Base-by-base conservation (phyloP, 2,888 invertebrate genomes). In the Cacoxenus indagator region DNA sequence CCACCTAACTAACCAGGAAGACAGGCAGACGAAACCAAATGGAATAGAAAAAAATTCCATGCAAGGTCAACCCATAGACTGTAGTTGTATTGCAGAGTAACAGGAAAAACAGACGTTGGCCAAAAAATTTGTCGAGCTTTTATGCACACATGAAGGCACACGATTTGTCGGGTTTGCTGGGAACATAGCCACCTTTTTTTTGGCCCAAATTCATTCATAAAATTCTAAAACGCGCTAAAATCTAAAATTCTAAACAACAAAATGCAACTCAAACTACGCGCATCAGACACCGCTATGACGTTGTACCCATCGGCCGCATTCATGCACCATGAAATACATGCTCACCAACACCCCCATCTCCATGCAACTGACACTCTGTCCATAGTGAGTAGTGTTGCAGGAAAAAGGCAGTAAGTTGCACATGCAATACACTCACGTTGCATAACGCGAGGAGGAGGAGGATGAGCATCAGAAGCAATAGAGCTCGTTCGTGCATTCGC, bases 231-330 rank as follows among this genome's bases (percentile, higher is more conserved):
- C 83, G 78, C 86, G 85, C 85, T 81, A 82, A 85, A 85, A 84
- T 85, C 85, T 85, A 85, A 85, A 85, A 85, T 85, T 85, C 85
- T 85, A 85, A 85, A 84, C 84, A 84, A 80, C 72, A 75, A 67
- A 62, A 43, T 19, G 24, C 67, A 65, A 57, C 19, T 29, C 27
- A 29, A 61, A 68, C 66, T 57, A n/a, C n/a, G n/a, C n/a, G n/a
- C n/a, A n/a, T n/a, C 19, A 11, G 55, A 11, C 54, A 19, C 22
- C 14, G 37, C 5, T 37, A 14, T 48, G 48, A 8, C 2, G 43
- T 14, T 43, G 43, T n/a, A 9, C 31, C 31, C 37, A 37, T 8
- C 11, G n/a, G 48, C 11, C 48, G 22, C n/a, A n/a, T n/a, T n/a
- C n/a, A n/a, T n/a, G n/a, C n/a, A 19, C 5, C 9, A 48, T 19